These are phyloP conservation scores for Pyrrhura leucotis DNA, from an alignment of 2,797 vertebrate species.

Conservation along the genomic window DNA sequence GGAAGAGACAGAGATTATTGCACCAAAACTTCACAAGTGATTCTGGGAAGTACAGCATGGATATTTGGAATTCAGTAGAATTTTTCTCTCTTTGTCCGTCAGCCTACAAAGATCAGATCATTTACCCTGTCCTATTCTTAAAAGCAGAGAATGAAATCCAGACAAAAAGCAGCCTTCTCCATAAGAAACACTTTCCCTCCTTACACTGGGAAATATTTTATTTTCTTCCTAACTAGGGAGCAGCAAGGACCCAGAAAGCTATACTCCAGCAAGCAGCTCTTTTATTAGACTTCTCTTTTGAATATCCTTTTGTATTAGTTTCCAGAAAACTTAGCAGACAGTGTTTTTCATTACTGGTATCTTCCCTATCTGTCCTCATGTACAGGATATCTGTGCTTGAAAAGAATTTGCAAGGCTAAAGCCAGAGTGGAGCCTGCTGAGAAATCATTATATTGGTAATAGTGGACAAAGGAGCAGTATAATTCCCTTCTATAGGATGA, in stretches of 20 bases:
- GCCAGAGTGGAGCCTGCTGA: not conserved
- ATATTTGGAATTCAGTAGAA: not conserved
- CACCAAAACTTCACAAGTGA: not conserved
- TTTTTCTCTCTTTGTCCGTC: not conserved
- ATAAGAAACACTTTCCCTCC: not conserved
- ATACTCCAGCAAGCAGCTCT: not conserved
- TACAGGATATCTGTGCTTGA: not conserved
- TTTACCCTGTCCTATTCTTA: not conserved
- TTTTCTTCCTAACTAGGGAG: constrained; percentile 4
- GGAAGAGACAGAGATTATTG: not conserved
- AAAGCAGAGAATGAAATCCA: constrained; percentile 26
- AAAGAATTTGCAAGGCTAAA: not conserved
- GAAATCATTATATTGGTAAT: not conserved
- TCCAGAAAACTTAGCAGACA: constrained; percentile 48
- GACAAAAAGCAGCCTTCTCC: not conserved
- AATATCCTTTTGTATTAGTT: constrained; percentile 1
- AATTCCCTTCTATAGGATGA: not conserved
- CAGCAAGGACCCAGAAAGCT: not conserved
- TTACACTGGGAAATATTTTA: not conserved
- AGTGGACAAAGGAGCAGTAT: not conserved
- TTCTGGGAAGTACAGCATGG: not conserved
- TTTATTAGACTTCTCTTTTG: constrained; percentile 28
- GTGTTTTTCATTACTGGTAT: constrained; percentile 14
- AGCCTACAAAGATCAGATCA: not conserved
- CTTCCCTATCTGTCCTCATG: not conserved